Base-by-base conservation (phyloP, 2,113 vertebrate genomes). In the Columba janthina region DNA sequence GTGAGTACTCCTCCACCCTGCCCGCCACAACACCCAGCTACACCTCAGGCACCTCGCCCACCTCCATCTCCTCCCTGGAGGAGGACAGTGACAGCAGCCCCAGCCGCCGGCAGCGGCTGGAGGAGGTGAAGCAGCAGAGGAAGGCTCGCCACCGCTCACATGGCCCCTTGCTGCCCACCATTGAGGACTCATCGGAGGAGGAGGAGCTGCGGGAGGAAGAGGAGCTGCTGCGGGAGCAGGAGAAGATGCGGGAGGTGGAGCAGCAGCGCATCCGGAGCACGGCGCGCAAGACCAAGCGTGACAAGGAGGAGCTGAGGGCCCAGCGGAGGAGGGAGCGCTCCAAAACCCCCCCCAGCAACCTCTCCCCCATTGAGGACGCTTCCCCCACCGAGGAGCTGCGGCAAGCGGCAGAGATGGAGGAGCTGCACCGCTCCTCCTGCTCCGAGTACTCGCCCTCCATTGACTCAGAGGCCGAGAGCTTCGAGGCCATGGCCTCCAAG, bases 71-170 rank as follows among this genome's bases (percentile, higher is more conserved):
- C 36, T 99, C 99, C 0, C 98, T 99, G 86, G 99, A 99, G 94
- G 99, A 99, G 94, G 99, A 99, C 89, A 99, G 99, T 1, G 99
- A 99, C 94, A 99, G 99, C 97, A 99, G 99, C 93, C 99, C 99
- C 36, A 99, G 99, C 97, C 99, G 99, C 75, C 97, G 99, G 79
- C 99, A 99, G 93, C 98, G 99, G 66, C 98, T 99, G 10, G 99
- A 99, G 54, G 99, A 99, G 64, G 99, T 99, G 21, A 99, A 99
- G 76, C 99, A 99, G 95, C 99, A 99, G 96, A 99, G 99, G 88
- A 99, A 99, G 90, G 99, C 99, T 88, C 98, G 99, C 40, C 99
- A 99, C 97, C 98, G 99, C 53, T 99, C 99, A 0, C 99, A 99
- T 1, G 99, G 99, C 11, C 99, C 99, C 70, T 97, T 99, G 85